A percentile compares a stretch with the other conserved stretches of the same genome.
These are phyloP conservation scores for Tinea trinotella DNA, from an alignment of 2,888 invertebrate species.

Conservation along the genomic window DNA sequence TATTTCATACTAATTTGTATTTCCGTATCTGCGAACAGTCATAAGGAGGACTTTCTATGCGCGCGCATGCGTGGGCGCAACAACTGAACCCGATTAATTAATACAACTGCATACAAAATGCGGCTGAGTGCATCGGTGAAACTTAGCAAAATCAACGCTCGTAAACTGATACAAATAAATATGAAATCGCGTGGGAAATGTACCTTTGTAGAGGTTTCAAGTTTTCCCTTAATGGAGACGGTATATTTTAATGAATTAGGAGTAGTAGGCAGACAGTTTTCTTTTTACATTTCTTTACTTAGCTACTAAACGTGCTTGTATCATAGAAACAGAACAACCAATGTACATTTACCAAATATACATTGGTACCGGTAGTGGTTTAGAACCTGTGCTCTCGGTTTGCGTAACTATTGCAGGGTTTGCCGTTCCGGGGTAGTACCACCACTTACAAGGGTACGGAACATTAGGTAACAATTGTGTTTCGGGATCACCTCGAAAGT, in stretches of 20 bases:
- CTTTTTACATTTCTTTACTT: no score
- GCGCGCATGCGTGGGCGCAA: constrained; percentile 44
- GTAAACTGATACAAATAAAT: constrained; percentile 36
- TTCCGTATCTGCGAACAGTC: constrained; percentile 20
- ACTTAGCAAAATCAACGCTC: constrained; percentile 25
- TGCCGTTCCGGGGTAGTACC: no score
- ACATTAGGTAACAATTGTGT: no score
- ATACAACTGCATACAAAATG: constrained; percentile 40
- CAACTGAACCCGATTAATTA: constrained; percentile 46
- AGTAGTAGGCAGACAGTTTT: no score
- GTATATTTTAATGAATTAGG: neutral
- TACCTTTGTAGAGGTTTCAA: neutral
- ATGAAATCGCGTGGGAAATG: constrained; percentile 30
- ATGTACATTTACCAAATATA: no score
- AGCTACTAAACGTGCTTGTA: no score
- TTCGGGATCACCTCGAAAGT: no score
- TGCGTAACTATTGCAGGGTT: no score
- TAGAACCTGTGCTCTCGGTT: no score
- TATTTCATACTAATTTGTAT: constrained; percentile 23
- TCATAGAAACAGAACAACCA: no score
- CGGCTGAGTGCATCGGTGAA: constrained; percentile 31
- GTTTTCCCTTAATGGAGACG: neutral
- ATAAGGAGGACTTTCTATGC: constrained; percentile 34
- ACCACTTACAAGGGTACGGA: no score
- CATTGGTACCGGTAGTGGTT: no score